These are phyloP conservation scores for Sinocyclocheilus maitianheensis DNA, from an alignment of 2,113 vertebrate genomes.

Conservation along the genomic window DNA sequence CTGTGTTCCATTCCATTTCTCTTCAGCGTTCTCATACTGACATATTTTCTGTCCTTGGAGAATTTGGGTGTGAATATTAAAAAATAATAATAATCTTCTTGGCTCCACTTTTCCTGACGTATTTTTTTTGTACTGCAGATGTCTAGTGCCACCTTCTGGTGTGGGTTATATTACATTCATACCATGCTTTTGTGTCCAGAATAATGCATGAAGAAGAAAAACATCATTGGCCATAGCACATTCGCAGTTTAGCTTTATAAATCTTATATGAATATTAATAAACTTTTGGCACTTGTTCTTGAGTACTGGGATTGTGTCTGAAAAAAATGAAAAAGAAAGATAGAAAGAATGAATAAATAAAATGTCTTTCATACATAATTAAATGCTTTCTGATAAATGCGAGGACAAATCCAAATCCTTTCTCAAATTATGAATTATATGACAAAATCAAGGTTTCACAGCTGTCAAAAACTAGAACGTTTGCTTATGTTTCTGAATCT, in stretches of 20 bases:
- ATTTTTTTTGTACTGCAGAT: slow-evolving; percentile 45
- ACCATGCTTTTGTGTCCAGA: not conserved
- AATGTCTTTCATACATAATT: not conserved
- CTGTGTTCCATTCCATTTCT: slow-evolving; percentile 16
- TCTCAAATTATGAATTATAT: not conserved
- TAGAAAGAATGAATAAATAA: not conserved
- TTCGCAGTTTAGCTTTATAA: not conserved
- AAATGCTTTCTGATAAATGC: not conserved
- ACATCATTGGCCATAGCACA: not conserved
- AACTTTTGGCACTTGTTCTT: not conserved
- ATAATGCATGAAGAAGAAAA: not conserved
- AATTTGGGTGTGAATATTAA: slow-evolving; percentile 20
- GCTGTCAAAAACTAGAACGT: not conserved
- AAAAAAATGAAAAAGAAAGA: not conserved
- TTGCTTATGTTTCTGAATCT: not conserved
- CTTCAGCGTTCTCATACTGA: slow-evolving; percentile 38
- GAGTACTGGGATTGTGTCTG: not conserved
- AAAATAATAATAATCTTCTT: not conserved
- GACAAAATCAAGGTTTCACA: not conserved
- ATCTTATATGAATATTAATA: not conserved
- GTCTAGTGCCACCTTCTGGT: slow-evolving; percentile 71
- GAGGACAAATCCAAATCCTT: not conserved
- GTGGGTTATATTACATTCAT: not conserved
- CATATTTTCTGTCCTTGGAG: slow-evolving; percentile 49
- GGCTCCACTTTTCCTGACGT: not conserved